Conservation (phyloP, 1,140 invertebrate species). For the Bombus superbus region DNA sequence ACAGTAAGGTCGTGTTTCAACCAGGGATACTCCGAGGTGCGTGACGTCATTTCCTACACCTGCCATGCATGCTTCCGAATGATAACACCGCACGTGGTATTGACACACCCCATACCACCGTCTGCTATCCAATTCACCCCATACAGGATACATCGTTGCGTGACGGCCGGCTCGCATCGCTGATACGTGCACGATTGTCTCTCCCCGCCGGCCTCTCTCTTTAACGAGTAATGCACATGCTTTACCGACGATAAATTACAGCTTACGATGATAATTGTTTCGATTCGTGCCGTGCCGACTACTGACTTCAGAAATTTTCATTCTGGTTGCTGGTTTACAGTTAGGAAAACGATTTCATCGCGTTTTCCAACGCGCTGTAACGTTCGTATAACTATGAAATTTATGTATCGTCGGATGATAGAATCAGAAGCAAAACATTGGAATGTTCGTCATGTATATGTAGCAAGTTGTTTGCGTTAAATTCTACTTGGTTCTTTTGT, state of each 20-base stretch:
- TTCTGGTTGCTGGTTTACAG: background rate
- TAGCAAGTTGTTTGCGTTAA: background rate
- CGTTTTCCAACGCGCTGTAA: background rate
- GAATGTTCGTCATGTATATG: background rate
- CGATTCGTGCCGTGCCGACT: background rate
- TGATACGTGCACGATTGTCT: background rate
- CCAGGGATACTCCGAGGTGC: conserved; percentile 64
- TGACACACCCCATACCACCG: conserved; percentile 69
- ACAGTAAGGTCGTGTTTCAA: conserved; percentile 62
- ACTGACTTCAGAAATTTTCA: background rate
- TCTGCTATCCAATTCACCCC: conserved; percentile 72
- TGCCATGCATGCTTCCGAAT: conserved; percentile 82
- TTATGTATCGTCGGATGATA: background rate
- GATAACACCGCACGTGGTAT: conserved; percentile 77
- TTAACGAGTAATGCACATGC: background rate
- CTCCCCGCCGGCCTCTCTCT: no score
- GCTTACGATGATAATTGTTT: conserved; percentile 20
- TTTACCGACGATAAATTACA: conserved; percentile 1
- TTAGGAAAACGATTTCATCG: background rate
- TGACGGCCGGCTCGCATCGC: conserved; percentile 73
- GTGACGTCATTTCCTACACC: conserved; percentile 82
- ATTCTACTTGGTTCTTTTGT: background rate
- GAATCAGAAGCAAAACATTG: background rate
- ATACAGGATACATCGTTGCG: conserved; percentile 76
- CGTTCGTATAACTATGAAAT: background rate